These are phyloP conservation scores for Platanista minor DNA, from an alignment of 2,113 vertebrate species.

Conservation along the genomic window DNA sequence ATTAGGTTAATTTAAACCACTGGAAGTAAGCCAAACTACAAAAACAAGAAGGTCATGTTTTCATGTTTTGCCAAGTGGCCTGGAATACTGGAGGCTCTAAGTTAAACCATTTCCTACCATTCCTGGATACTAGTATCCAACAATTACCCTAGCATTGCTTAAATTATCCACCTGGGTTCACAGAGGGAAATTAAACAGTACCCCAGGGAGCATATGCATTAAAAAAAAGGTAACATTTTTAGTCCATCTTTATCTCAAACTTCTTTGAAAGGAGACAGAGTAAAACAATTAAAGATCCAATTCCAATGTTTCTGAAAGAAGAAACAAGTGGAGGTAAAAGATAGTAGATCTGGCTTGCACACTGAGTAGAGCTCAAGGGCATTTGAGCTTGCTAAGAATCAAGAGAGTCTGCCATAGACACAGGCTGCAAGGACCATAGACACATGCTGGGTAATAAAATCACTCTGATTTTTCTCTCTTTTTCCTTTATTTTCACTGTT, in stretches of 20 bases:
- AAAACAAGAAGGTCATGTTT: not conserved
- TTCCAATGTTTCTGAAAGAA: not conserved
- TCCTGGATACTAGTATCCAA: not conserved
- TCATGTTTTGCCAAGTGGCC: not conserved
- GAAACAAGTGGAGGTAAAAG: not conserved
- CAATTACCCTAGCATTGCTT: not conserved
- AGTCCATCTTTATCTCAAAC: not conserved
- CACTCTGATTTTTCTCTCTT: not conserved
- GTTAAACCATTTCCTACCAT: not conserved
- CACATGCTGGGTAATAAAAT: not conserved
- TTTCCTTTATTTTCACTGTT: not conserved
- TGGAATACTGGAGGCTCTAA: not conserved
- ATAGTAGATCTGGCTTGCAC: not conserved
- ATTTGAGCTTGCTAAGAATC: not conserved
- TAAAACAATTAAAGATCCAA: not conserved
- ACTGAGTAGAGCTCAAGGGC: not conserved
- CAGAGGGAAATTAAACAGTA: not conserved
- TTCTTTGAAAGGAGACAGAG: not conserved
- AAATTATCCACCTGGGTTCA: not conserved
- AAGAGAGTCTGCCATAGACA: not conserved
- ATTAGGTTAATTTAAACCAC: not conserved
- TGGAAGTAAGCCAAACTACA: not conserved
- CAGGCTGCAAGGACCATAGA: not conserved
- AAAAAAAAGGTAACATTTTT: not conserved
- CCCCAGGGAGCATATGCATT: not conserved